A percentile compares a stretch with the other conserved stretches of the same genome.
phyloP scores from a whole-genome alignment of 92 coral and sea anemone species.

The Porites cylindrica region DNA sequence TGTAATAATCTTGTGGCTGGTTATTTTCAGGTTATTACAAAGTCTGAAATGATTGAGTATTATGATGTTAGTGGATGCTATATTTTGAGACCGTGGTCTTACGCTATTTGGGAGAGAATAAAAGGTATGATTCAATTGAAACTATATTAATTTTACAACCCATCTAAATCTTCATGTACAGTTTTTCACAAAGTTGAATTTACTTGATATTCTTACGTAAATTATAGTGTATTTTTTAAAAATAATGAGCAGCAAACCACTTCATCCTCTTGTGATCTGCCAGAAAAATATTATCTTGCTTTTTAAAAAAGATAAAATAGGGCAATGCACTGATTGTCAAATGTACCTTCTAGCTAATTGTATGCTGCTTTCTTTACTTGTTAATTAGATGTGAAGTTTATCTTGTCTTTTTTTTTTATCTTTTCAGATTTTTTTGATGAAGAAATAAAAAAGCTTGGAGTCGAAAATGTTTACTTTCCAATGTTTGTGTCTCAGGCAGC shows the following conservation, averaged over 20 bases:
- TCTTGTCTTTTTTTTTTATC: background rate
- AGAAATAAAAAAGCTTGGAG: conserved; percentile 97
- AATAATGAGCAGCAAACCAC: too few relatives aligned
- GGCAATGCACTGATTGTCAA: background rate
- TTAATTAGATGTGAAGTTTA: background rate
- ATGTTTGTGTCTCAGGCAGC: conserved; percentile 98
- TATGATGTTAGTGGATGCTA: conserved; percentile 99
- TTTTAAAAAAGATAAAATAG: too few relatives aligned
- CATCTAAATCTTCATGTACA: too few relatives aligned
- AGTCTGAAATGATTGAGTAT: conserved; percentile 95
- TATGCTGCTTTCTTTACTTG: background rate
- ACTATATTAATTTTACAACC: too few relatives aligned
- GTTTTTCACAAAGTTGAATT: background rate
- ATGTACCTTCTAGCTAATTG: background rate
- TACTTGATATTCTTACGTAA: background rate
- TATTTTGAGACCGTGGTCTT: conserved; percentile 95
- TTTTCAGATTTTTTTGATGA: conserved; percentile 85
- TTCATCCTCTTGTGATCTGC: too few relatives aligned
- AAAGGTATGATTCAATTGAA: conserved; percentile 66
- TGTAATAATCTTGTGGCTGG: too few relatives aligned
- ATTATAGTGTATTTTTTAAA: too few relatives aligned
- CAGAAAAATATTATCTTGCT: too few relatives aligned
- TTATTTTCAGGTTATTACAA: conserved; percentile 77
- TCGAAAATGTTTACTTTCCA: conserved; percentile 97
- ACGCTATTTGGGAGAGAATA: conserved; percentile 94